Percentiles rank a stretch among this genome's conserved stretches.
These are phyloP conservation scores for Ictidomys tridecemlineatus DNA, from an alignment of 2,113 vertebrate species.

Conservation along the genomic window DNA sequence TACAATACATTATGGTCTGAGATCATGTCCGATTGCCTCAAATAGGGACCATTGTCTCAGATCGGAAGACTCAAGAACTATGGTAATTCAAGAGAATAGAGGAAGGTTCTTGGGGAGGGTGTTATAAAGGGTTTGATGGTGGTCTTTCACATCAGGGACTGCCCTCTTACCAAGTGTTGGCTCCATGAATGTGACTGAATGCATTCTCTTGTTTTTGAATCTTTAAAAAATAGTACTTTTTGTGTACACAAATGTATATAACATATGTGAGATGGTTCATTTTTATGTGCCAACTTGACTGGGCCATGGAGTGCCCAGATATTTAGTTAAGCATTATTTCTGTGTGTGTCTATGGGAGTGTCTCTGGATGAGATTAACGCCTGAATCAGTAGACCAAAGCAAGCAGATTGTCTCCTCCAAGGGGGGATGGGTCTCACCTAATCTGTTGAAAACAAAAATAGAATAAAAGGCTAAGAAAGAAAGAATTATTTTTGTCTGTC, in stretches of 20 bases:
- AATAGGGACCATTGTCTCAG: slow-evolving; percentile 47
- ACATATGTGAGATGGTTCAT: neutral
- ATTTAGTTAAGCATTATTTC: neutral
- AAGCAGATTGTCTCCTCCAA: neutral
- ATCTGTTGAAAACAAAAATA: neutral
- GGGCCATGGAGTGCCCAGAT: neutral
- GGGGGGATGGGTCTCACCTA: neutral
- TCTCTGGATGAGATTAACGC: neutral
- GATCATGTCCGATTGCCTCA: slow-evolving; percentile 48
- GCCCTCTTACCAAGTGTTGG: neutral
- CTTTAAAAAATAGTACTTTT: neutral
- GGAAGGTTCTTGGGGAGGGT: neutral
- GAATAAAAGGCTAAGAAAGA: neutral
- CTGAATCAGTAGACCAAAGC: neutral
- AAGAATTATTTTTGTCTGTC: neutral
- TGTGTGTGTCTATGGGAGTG: neutral
- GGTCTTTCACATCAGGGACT: neutral
- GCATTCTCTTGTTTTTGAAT: neutral
- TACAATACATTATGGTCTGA: slow-evolving; percentile 66
- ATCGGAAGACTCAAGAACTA: neutral
- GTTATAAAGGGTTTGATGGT: neutral
- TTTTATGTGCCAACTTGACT: neutral
- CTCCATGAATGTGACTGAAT: neutral
- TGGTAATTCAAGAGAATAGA: neutral
- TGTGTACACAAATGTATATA: neutral